A percentile compares a stretch with the other conserved stretches of the same genome.
These are phyloP conservation scores for Alexandromys fortis DNA, from an alignment of 2,113 vertebrate genomes.

Conservation along the genomic window DNA sequence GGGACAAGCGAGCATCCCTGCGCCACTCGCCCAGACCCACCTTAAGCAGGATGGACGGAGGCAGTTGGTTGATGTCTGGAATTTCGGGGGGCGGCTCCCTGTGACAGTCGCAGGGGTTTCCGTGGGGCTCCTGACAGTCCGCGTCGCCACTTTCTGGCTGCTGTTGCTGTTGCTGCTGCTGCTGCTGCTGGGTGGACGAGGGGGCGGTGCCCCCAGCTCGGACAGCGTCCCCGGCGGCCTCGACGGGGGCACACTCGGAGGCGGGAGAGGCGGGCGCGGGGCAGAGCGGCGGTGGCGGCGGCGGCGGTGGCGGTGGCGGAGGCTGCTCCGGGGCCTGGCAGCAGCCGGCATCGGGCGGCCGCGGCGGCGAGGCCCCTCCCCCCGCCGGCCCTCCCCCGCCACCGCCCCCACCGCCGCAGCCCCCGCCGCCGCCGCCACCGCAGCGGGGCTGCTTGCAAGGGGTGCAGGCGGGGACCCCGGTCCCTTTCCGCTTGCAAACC, in stretches of 20 bases:
- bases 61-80: constrained; percentile 94
- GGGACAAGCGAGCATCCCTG: not conserved
- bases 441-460: constrained; percentile 95
- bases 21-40: constrained; percentile 82
- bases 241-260: constrained; percentile 57
- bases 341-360: constrained; percentile 75
- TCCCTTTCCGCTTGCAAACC: constrained; percentile 96
- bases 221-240: constrained; percentile 81
- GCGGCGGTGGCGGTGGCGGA: constrained; percentile 78
- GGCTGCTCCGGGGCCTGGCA: constrained; percentile 84
- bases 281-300: constrained; percentile 75
- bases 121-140: constrained; percentile 82
- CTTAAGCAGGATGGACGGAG: constrained; percentile 97
- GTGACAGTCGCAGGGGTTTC: constrained; percentile 79
- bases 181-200: constrained; percentile 54
- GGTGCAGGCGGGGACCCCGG: constrained; percentile 90
- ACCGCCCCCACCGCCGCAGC: constrained; percentile 77
- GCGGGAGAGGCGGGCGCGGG: constrained; percentile 85
- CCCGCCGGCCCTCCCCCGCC: constrained; percentile 73
- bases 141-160: constrained; percentile 80
- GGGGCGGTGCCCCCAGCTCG: constrained; percentile 58
- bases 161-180: constrained; percentile 46
- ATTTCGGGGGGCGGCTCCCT: constrained; percentile 76
- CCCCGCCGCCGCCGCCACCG: constrained; percentile 81
- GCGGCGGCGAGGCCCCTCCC: constrained; percentile 82